Evolutionary conservation across 2,797 vertebrate species (phyloP), one percentile per base, ranked within the genome.

Genomic region (Gallirallus australis): DNA sequence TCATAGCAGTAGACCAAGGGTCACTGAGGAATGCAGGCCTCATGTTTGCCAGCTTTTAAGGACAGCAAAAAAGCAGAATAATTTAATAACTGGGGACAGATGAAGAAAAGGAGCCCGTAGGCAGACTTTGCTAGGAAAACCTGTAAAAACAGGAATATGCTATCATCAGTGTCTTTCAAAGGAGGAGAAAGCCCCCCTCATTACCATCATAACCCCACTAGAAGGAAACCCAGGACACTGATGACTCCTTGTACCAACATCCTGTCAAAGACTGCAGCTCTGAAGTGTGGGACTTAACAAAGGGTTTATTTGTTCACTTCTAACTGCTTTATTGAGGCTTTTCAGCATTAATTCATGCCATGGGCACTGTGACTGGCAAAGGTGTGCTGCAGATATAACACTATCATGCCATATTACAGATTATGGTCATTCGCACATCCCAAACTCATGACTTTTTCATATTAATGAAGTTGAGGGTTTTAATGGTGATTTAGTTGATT

Each of bases 401-500:
- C 14, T 60, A 15, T 12, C 2, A 12, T 80, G 85, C 48, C 65
- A 37, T 4, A 52, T 19, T 52, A 15, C 4, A 42, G 13, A 21
- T 65, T 48, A 54, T 85, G 63, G 27, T 37, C 20, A 18, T 4
- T 11, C 11, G 52, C 16, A 6, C 4, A 42, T 42, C 42, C 42
- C 42, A 18, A 42, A 42, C 42, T 42, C 42, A 42, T 42, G 42
- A 18, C 42, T 11, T 40, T 31, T 76, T 80, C 7, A 5, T 82
- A 53, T 86, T 52, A 84, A 72, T 42, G 30, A 92, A 35, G 64
- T 89, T 82, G 77, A 92, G 17, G 35, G 10, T 4, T 89, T 96
- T 96, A 96, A 90, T 82, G 61, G 64, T 52, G 21, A 81, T 86
- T 47, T 52, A 64, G 33, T 80, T 86, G 21, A 86, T 94, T 31